A percentile compares a stretch with the other conserved stretches of the same genome.
Conservation (phyloP, 2,113 vertebrate genomes). For the Cervus canadensis region DNA sequence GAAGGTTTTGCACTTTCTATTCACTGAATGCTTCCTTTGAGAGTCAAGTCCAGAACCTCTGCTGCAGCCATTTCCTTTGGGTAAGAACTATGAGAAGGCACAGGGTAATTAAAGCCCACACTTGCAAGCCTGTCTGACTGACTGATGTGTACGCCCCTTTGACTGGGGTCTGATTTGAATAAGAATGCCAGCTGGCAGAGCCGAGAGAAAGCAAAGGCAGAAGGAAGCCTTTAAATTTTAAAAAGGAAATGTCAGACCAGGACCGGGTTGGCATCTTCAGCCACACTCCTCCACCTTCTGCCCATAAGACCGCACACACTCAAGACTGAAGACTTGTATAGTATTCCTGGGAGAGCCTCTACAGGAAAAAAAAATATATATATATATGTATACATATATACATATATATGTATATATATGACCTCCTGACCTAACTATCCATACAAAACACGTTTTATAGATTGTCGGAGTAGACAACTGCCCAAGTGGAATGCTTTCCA, state of each 20-base stretch:
- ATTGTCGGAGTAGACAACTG: background rate
- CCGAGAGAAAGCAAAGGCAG: background rate
- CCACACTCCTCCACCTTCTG: background rate
- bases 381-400: too few species aligned
- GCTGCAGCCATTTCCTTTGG: slow-evolving; percentile 33
- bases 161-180: slow-evolving; percentile 56
- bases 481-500: background rate
- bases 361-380: background rate
- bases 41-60: slow-evolving; percentile 5
- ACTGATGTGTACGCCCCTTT: slow-evolving; percentile 5
- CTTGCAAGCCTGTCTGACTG: background rate
- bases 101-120: slow-evolving; percentile 52
- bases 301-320: background rate
- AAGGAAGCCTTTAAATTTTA: background rate
- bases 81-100: slow-evolving; percentile 5
- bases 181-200: slow-evolving; percentile 20
- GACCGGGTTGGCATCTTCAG: background rate
- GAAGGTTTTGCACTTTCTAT: slow-evolving; percentile 6
- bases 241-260: background rate
- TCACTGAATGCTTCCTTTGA: slow-evolving; percentile 9
- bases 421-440: background rate
- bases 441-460: background rate
- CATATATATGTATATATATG: background rate
- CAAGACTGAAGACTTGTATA: background rate
- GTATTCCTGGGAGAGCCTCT: background rate